Evolutionary conservation across 2,797 vertebrate genomes (phyloP).

Genomic region (Pampus argenteus): DNA sequence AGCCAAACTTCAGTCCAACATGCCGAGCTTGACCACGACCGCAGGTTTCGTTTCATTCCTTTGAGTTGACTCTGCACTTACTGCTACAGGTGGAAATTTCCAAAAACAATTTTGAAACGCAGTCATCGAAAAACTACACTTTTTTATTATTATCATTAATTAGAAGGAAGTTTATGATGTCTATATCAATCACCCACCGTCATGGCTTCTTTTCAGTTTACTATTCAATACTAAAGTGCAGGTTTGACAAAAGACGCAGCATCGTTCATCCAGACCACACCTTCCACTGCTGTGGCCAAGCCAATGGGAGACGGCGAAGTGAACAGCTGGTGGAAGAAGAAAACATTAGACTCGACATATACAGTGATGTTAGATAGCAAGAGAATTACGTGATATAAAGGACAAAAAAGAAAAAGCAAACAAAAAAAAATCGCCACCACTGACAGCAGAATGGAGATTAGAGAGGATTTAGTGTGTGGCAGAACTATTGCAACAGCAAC

Average conservation of each 20-base stretch:
- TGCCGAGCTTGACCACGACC: background rate
- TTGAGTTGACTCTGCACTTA: background rate
- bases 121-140: background rate
- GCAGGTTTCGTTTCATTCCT: conserved; percentile 2
- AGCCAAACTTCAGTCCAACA: conserved; percentile 42
- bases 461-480: conserved; percentile 13
- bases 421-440: background rate
- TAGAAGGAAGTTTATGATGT: background rate
- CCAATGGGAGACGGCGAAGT: conserved; percentile 66
- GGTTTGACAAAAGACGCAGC: conserved; percentile 52
- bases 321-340: conserved; percentile 26
- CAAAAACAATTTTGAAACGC: background rate
- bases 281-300: conserved; percentile 57
- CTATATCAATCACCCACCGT: background rate
- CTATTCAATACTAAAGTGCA: conserved; percentile 50
- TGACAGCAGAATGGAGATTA: conserved; percentile 29
- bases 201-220: conserved; percentile 10
- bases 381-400: no score
- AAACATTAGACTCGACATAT: background rate
- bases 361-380: background rate
- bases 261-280: conserved; percentile 75
- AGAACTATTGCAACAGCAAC: conserved; percentile 9
- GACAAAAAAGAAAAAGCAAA: no score
- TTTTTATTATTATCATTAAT: background rate
- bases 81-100: conserved; percentile 59